These are phyloP conservation scores for Oryzias curvinotus DNA, from an alignment of 2,113 vertebrate species.

Conservation along the genomic window DNA sequence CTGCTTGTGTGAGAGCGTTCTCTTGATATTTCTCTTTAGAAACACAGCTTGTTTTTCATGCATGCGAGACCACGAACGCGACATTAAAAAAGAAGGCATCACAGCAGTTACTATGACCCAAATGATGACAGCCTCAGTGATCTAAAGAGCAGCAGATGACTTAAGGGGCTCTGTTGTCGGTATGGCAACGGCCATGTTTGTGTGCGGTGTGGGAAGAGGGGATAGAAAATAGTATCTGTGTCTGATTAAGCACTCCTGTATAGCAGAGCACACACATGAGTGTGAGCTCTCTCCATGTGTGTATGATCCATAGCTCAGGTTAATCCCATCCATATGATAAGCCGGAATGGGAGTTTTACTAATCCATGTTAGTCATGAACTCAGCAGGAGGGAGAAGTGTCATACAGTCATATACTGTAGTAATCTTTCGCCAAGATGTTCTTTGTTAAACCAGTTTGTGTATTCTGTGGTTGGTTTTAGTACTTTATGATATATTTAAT, in stretches of 20 bases:
- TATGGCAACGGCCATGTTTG: slow-evolving; percentile 78
- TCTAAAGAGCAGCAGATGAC: slow-evolving; percentile 75
- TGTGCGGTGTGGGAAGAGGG: background rate
- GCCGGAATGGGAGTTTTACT: slow-evolving; percentile 49
- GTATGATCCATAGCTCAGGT: slow-evolving; percentile 61
- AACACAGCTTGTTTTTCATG: slow-evolving; percentile 50
- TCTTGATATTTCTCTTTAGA: slow-evolving; percentile 40
- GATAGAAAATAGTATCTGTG: slow-evolving; percentile 26
- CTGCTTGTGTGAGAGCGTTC: slow-evolving; percentile 28
- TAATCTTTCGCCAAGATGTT: slow-evolving; percentile 26
- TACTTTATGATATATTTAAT: background rate
- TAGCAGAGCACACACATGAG: background rate
- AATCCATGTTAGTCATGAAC: slow-evolving; percentile 59
- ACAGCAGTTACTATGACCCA: slow-evolving; percentile 77
- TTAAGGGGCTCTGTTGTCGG: slow-evolving; percentile 76
- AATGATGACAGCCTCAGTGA: slow-evolving; percentile 77
- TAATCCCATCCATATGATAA: slow-evolving; percentile 72
- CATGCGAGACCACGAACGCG: slow-evolving; percentile 43
- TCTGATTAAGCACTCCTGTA: slow-evolving; percentile 26
- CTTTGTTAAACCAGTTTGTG: slow-evolving; percentile 4
- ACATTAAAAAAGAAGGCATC: slow-evolving; percentile 58
- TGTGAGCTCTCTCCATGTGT: slow-evolving; percentile 33
- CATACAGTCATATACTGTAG: slow-evolving; percentile 40
- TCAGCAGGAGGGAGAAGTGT: slow-evolving; percentile 57
- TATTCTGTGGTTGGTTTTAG: background rate